Evolutionary conservation across 2,888 invertebrate genomes (phyloP), one percentile per base, ranked within the genome.

Genomic region (Calliopum simillimum): DNA sequence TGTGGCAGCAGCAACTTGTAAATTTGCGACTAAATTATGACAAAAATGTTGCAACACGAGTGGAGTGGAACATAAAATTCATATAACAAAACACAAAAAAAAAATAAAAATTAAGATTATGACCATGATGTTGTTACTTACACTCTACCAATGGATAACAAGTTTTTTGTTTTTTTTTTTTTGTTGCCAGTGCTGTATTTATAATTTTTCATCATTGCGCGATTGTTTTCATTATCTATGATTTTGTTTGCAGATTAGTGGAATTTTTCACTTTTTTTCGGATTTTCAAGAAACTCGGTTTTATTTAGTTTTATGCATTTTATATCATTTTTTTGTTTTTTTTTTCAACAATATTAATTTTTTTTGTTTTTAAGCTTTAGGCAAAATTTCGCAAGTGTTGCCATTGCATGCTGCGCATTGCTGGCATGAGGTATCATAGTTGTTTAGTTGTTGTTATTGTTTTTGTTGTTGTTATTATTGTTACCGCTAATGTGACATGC

Each of bases 401-500:
- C 63, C 8, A 33, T 33, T 33, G 43, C 62, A 19, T n/a, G 47
- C 62, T 41, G 33, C 19, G 19, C 16, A 25, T 49, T 33, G 41
- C 44, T 12, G 46, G 61, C 61, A 61, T 44, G n/a, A 16, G 44
- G 11, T 44, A 44, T 4, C 43, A 44, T 12, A 19, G 46, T 44
- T 5, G 19, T 61, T 8, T 19, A 33, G 5, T 62, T 47, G 46
- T 65, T 71, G 63, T 33, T 68, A 66, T 46, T 47, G 44, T 58
- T 61, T 33, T 62, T 47, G 46, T 65, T 71, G 63, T 33, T 68
- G 68, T 46, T 47, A 44, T 58, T 61, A 55, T 44, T 68, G 63
- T 71, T 68, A 66, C 73, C 71, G 75, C 68, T 76, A 76, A 76
- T 76, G 76, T 75, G 76, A 76, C 76, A 76, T 76, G 76, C 76